Conservation (phyloP, 2,113 vertebrate species). For the Holacanthus passer region DNA sequence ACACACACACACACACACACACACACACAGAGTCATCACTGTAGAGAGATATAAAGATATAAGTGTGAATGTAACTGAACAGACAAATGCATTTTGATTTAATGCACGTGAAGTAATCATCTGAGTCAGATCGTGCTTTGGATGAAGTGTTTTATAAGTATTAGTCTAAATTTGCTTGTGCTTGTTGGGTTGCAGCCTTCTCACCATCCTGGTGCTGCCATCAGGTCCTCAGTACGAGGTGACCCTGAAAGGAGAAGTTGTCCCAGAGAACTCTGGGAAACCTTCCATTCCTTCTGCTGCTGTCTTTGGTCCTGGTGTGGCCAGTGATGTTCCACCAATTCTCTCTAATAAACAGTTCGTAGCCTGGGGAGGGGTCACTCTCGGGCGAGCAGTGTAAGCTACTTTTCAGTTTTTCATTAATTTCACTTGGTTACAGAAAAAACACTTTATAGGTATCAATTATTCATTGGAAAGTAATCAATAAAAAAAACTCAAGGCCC, state of each 20-base stretch:
- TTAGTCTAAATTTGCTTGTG: slow-evolving; percentile 6
- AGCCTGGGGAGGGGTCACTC: slow-evolving; percentile 92
- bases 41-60: too few species aligned
- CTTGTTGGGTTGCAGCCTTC: slow-evolving; percentile 81
- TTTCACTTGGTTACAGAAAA: slow-evolving; percentile 46
- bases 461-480: slow-evolving; percentile 69
- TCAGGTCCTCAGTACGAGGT: slow-evolving; percentile 97
- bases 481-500: slow-evolving; percentile 49
- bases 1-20: too few species aligned
- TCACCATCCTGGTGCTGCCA: slow-evolving; percentile 93
- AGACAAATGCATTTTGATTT: not conserved
- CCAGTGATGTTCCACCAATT: slow-evolving; percentile 87
- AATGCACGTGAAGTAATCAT: not conserved
- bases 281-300: slow-evolving; percentile 45
- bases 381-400: slow-evolving; percentile 94
- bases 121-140: not conserved
- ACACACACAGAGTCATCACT: too few species aligned
- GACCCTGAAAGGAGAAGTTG: slow-evolving; percentile 87
- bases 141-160: not conserved
- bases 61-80: not conserved
- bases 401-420: slow-evolving; percentile 42
- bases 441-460: slow-evolving; percentile 45
- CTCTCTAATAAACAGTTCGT: slow-evolving; percentile 97
- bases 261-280: slow-evolving; percentile 63
- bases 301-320: slow-evolving; percentile 28